Percentiles rank a stretch among this genome's conserved stretches.
phyloP scores from a whole-genome alignment of 2,797 vertebrate species.

The Chiloscyllium punctatum region DNA sequence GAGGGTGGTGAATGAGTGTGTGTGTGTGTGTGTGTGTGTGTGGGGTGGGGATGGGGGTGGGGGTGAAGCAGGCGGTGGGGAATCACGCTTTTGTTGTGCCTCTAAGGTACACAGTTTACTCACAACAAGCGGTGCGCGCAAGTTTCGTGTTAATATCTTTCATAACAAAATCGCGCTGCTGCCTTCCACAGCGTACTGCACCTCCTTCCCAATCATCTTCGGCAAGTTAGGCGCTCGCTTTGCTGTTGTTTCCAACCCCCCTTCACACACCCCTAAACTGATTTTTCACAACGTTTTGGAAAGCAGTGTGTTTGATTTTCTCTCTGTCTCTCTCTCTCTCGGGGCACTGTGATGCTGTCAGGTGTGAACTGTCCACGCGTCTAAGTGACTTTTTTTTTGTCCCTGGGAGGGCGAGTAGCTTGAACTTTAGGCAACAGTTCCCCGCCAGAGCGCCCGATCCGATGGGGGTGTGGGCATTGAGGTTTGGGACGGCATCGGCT shows the following conservation, averaged over 20 bases:
- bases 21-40: no score
- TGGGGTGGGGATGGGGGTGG: no score
- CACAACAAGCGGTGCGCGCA: constrained; percentile 8
- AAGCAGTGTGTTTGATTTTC: neutral
- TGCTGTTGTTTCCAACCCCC: no score
- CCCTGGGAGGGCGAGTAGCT: neutral
- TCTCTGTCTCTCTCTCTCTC: no score
- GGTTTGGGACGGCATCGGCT: neutral
- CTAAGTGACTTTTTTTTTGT: neutral
- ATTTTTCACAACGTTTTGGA: neutral
- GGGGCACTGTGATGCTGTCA: neutral
- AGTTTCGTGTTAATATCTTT: constrained; percentile 20
- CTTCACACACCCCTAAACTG: no score
- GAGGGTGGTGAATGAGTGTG: neutral
- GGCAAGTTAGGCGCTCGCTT: neutral
- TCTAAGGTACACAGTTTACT: constrained; percentile 30
- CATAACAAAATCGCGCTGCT: neutral
- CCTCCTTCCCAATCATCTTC: neutral
- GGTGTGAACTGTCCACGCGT: neutral
- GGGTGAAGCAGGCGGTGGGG: neutral
- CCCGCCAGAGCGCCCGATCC: neutral
- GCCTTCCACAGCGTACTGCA: neutral
- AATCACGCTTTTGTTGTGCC: constrained; percentile 32
- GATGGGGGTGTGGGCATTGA: constrained; percentile 24
- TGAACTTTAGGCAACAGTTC: constrained; percentile 9